Conservation (phyloP, 2,113 vertebrate genomes). For the Neogale vison region DNA sequence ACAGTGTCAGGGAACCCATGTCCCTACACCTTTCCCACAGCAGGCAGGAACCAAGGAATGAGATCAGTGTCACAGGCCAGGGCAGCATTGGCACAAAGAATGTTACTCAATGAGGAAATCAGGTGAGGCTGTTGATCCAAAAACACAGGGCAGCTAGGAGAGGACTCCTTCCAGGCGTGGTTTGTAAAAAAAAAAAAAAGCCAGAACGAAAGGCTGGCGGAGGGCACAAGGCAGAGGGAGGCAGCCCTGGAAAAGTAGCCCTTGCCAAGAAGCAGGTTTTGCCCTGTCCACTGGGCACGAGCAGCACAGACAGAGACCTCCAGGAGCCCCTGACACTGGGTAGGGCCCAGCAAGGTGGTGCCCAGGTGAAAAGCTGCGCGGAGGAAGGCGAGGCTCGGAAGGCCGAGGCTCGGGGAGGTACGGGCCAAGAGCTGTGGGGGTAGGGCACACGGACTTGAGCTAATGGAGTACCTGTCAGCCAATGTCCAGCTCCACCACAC, state of each 20-base stretch:
- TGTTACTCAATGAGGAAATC: neutral
- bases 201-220: rapidly evolving
- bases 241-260: neutral
- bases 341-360: neutral
- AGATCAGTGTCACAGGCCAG: rapidly evolving
- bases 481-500: rapidly evolving
- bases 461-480: neutral
- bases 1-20: neutral
- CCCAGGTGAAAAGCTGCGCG: neutral
- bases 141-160: neutral
- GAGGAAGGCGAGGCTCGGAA: rapidly evolving
- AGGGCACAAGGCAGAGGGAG: neutral
- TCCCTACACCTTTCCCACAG: neutral
- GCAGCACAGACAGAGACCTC: neutral
- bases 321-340: neutral
- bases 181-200: neutral
- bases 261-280: neutral
- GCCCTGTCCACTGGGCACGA: neutral
- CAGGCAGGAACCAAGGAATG: neutral
- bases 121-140: neutral
- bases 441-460: rapidly evolving
- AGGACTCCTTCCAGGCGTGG: neutral
- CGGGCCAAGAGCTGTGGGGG: rapidly evolving
- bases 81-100: neutral
- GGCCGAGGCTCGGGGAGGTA: rapidly evolving